Conservation (phyloP, 2,888 invertebrate species). For the Hoplodrina ambigua region DNA sequence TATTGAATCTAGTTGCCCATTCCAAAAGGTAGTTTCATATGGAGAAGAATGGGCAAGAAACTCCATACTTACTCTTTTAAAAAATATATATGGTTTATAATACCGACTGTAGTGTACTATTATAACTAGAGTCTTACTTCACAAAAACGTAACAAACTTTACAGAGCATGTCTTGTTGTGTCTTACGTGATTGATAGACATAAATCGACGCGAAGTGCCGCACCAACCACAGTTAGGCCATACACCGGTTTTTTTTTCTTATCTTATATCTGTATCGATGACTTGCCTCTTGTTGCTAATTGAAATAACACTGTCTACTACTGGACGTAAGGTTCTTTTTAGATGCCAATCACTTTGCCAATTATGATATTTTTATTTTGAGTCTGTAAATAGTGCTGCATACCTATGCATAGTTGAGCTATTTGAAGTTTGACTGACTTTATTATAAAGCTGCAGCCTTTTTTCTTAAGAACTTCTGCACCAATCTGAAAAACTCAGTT, state of each 20-base stretch:
- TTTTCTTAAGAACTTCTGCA: too few relatives aligned
- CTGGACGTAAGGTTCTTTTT: neutral
- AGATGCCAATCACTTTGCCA: neutral
- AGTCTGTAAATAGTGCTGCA: too few relatives aligned
- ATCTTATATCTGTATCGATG: slow-evolving; percentile 13
- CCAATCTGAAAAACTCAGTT: too few relatives aligned
- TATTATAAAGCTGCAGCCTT: too few relatives aligned
- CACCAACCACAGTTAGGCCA: slow-evolving; percentile 28
- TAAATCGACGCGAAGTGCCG: slow-evolving; percentile 29
- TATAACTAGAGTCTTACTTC: slow-evolving; percentile 22
- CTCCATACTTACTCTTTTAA: too few relatives aligned
- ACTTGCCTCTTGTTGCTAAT: slow-evolving; percentile 2
- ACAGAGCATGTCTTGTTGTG: slow-evolving; percentile 17
- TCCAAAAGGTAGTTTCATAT: too few relatives aligned
- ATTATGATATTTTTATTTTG: too few relatives aligned
- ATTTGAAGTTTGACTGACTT: too few relatives aligned
- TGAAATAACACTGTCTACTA: neutral
- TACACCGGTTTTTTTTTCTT: slow-evolving; percentile 31
- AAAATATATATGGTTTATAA: too few relatives aligned
- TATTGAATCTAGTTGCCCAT: too few relatives aligned
- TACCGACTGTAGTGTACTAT: neutral
- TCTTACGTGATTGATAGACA: slow-evolving; percentile 48
- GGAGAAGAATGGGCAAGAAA: too few relatives aligned
- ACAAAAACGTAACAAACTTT: slow-evolving; percentile 27
- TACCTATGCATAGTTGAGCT: too few relatives aligned